Evolutionary conservation across 2,113 vertebrate genomes (phyloP).

Genomic region (Himantopus leucocephalus): DNA sequence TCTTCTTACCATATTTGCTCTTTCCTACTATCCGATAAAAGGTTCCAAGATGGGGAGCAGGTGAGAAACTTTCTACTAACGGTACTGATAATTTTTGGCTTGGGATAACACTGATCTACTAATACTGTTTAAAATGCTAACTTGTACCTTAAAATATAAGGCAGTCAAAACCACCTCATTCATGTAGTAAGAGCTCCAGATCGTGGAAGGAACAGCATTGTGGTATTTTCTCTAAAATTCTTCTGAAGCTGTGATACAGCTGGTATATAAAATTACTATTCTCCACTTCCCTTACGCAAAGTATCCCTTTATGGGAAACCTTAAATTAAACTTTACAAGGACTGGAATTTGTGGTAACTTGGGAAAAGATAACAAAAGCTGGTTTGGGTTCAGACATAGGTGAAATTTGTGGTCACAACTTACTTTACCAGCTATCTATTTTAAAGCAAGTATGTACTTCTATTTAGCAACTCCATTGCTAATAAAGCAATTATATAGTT

Average conservation of each 20-base stretch:
- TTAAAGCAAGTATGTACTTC: not conserved
- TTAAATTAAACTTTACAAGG: not conserved
- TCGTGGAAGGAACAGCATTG: not conserved
- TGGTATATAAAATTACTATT: not conserved
- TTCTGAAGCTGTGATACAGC: not conserved
- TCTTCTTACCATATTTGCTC: constrained; percentile 84
- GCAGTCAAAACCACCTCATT: not conserved
- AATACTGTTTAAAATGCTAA: not conserved
- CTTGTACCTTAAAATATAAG: not conserved
- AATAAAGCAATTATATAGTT: not conserved
- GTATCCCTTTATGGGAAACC: not conserved
- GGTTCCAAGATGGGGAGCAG: constrained; percentile 82
- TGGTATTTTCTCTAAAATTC: not conserved
- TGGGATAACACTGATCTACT: not conserved
- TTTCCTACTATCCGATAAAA: constrained; percentile 87
- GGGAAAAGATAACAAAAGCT: not conserved
- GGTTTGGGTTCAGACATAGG: not conserved
- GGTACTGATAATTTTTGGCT: not conserved
- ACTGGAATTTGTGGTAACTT: not conserved
- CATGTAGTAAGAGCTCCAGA: not conserved
- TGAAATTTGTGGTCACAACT: not conserved
- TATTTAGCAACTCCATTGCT: not conserved
- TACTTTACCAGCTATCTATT: not conserved
- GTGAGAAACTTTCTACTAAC: constrained; percentile 66
- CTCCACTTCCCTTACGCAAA: not conserved